phyloP scores from a whole-genome alignment of 2,888 invertebrate genomes.

The Pachycephus smyrnensis region DNA sequence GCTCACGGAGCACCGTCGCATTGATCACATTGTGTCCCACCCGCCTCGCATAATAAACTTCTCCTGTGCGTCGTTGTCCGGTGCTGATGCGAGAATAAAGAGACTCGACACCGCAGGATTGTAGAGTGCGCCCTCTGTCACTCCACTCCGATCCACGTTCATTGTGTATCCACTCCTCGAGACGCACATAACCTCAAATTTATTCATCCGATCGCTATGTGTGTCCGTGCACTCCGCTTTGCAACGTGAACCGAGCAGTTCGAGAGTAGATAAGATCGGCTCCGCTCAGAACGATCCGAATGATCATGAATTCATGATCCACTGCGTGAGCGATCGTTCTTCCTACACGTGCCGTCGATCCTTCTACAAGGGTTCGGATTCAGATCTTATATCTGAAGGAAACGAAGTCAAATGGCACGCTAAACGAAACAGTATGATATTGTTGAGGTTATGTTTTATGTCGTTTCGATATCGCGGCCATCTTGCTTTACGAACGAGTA shows the following conservation, averaged over 20 bases:
- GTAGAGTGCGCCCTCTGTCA: slow-evolving; percentile 13
- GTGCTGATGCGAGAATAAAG: slow-evolving; percentile 46
- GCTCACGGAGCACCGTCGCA: slow-evolving; percentile 1
- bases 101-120: slow-evolving; percentile 13
- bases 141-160: slow-evolving; percentile 7
- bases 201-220: not conserved
- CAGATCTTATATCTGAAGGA: not conserved
- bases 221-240: slow-evolving; percentile 3
- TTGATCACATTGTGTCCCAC: slow-evolving; percentile 7
- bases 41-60: slow-evolving; percentile 6
- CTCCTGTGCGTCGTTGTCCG: slow-evolving; percentile 41
- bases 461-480: not conserved
- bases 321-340: not conserved
- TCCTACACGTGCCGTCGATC: not conserved
- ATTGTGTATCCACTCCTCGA: not conserved
- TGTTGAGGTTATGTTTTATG: not conserved
- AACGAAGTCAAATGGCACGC: not conserved
- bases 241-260: slow-evolving; percentile 7
- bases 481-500: not conserved
- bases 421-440: not conserved
- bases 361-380: not conserved
- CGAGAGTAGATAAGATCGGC: not conserved
- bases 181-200: not conserved
- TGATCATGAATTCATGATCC: slow-evolving; percentile 1
- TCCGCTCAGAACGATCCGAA: not conserved